phyloP scores from a whole-genome alignment of 2,797 vertebrate genomes.

The Phyllotis vaccarum region DNA sequence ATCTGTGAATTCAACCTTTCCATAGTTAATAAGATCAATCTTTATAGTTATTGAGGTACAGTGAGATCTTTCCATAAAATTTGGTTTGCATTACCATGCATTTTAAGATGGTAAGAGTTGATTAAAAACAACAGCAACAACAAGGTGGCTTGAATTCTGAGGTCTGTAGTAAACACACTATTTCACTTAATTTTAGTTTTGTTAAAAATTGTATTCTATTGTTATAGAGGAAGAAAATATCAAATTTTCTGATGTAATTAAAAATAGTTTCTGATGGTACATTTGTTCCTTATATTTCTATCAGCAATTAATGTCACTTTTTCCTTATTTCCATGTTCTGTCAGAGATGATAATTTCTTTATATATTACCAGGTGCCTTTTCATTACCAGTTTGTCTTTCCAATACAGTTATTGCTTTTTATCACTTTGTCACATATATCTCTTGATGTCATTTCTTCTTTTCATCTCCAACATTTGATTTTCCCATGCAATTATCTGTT shows the following conservation, averaged over 20 bases:
- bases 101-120: background rate
- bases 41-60: background rate
- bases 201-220: background rate
- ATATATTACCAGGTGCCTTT: background rate
- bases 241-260: background rate
- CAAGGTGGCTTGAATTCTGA: background rate
- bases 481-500: background rate
- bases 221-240: background rate
- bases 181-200: constrained; percentile 49
- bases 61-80: background rate
- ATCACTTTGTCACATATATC: background rate
- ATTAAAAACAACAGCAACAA: rapidly evolving
- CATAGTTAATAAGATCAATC: background rate
- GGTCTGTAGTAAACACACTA: background rate
- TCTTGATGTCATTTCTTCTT: background rate
- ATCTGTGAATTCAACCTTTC: background rate
- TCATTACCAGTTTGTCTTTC: constrained; percentile 50
- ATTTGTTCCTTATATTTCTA: background rate
- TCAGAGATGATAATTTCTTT: constrained; percentile 7
- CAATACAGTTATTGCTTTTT: background rate
- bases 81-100: background rate
- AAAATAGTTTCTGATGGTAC: background rate
- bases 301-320: constrained; percentile 26
- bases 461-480: background rate
- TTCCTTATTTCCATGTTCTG: constrained; percentile 5